A percentile compares a stretch with the other conserved stretches of the same genome.
phyloP scores from a whole-genome alignment of 2,888 invertebrate species.

The Tridacna gigas region DNA sequence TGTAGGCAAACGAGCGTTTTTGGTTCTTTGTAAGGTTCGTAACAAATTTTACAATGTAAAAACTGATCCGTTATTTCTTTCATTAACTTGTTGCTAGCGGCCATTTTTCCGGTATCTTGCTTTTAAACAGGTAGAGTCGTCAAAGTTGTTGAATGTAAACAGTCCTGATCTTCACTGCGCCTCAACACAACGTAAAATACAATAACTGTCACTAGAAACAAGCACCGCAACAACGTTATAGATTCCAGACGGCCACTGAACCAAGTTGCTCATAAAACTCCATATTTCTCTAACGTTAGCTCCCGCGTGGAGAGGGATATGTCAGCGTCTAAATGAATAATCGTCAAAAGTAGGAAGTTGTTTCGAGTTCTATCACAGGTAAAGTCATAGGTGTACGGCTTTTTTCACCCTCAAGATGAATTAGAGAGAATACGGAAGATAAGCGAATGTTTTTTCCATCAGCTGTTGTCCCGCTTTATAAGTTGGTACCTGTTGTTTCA shows the following conservation, averaged over 20 bases:
- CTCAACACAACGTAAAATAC: background rate
- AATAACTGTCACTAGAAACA: constrained; percentile 7
- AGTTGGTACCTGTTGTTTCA: constrained; percentile 3
- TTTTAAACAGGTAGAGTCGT: constrained; percentile 1
- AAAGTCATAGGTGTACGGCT: background rate
- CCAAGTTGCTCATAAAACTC: background rate
- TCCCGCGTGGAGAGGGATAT: background rate
- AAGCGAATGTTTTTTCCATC: constrained; percentile 14
- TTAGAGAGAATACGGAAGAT: background rate
- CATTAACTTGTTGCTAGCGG: constrained; percentile 79
- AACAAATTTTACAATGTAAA: constrained; percentile 83
- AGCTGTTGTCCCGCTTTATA: constrained; percentile 1
- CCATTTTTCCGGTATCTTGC: constrained; percentile 66
- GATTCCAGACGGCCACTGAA: constrained; percentile 11
- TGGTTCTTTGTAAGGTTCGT: constrained; percentile 82
- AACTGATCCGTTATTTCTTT: constrained; percentile 84
- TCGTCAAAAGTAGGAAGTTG: constrained; percentile 15
- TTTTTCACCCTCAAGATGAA: background rate
- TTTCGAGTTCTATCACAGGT: constrained; percentile 12
- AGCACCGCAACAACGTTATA: background rate
- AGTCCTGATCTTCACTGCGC: constrained; percentile 2
- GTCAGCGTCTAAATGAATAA: constrained; percentile 3
- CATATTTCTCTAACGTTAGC: background rate
- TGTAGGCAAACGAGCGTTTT: constrained; percentile 83
- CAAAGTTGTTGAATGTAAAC: background rate